These are phyloP conservation scores for Rhadina sibilatrix DNA, from an alignment of 2,113 vertebrate genomes.

Conservation along the genomic window DNA sequence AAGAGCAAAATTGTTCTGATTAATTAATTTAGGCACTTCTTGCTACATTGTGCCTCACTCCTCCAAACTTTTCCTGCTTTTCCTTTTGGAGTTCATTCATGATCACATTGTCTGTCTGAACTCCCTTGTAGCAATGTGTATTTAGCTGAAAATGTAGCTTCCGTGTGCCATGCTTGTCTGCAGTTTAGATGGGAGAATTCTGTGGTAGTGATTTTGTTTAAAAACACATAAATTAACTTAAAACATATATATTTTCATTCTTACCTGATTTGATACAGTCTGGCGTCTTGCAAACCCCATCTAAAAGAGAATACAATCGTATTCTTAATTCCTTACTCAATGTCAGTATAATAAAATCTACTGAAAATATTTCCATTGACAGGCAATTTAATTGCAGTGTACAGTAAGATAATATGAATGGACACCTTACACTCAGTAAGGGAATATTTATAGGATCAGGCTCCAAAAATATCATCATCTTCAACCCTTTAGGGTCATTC, in stretches of 20 bases:
- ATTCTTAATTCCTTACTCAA: not conserved
- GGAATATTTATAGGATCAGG: not conserved
- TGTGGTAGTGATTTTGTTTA: not conserved
- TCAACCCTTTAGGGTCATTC: not conserved
- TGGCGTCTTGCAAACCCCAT: constrained; percentile 88
- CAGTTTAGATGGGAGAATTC: not conserved
- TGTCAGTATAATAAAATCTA: not conserved
- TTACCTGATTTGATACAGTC: constrained; percentile 94
- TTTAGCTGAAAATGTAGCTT: not conserved
- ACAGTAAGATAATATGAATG: not conserved
- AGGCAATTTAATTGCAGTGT: not conserved
- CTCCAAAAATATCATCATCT: not conserved
- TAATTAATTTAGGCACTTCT: not conserved
- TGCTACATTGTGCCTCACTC: not conserved
- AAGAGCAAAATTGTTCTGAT: not conserved
- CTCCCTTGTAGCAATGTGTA: not conserved
- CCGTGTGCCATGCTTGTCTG: not conserved
- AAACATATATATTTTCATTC: not conserved
- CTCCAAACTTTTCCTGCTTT: not conserved
- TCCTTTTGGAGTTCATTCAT: not conserved
- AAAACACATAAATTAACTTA: not conserved
- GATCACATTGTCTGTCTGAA: not conserved
- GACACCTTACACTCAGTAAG: not conserved
- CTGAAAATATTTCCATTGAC: not conserved
- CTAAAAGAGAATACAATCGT: constrained; percentile 70